Evolutionary conservation across 2,797 vertebrate species (phyloP).

Genomic region (Catharus ustulatus): DNA sequence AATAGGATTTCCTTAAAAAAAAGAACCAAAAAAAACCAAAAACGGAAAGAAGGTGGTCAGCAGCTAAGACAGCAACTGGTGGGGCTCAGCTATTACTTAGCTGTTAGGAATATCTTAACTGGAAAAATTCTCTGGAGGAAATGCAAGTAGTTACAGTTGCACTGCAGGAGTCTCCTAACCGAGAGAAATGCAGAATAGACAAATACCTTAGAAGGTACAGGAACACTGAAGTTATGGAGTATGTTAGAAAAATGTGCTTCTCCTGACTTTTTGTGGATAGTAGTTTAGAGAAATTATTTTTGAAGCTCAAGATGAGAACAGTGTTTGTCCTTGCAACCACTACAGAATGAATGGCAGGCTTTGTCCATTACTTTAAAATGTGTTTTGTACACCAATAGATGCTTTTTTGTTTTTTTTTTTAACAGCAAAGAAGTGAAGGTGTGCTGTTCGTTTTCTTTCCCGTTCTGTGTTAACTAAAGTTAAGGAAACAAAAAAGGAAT

Average conservation of each 20-base stretch:
- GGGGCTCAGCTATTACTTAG: neutral
- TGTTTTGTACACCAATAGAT: neutral
- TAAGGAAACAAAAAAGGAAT: neutral
- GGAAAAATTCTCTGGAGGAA: neutral
- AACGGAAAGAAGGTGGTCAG: neutral
- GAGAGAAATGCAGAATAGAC: neutral
- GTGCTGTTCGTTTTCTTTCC: neutral
- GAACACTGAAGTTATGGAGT: neutral
- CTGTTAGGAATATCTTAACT: neutral
- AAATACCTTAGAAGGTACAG: neutral
- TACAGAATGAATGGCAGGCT: neutral
- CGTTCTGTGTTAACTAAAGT: neutral
- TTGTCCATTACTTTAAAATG: neutral
- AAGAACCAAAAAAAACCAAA: neutral
- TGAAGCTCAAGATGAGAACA: neutral
- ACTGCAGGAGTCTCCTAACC: neutral
- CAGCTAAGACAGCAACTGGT: neutral
- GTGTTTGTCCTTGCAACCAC: neutral
- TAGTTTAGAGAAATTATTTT: conserved; percentile 6
- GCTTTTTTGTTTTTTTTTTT: neutral
- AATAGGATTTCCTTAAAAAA: neutral
- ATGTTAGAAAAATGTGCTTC: neutral
- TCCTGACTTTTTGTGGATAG: neutral
- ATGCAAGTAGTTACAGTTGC: neutral
- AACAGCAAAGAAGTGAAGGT: neutral